Evolutionary conservation across 2,797 vertebrate species (phyloP), one percentile per base, ranked within the genome.

Genomic region (Huso huso): DNA sequence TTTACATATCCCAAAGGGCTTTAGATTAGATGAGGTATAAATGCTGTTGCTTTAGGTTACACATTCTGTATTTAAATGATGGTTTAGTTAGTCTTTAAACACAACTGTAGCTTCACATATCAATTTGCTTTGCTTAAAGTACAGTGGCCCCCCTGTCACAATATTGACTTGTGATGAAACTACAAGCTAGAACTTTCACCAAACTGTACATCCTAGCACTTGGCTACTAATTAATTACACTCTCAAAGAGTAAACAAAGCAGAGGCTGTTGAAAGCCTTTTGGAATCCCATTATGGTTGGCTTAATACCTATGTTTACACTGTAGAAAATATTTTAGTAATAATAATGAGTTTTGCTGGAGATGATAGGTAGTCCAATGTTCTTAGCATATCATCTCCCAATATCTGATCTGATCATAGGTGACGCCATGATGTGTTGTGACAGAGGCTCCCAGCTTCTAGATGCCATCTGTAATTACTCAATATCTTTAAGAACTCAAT

Each of bases 201-300:
- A 51, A 52, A 65, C n/a, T 23, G 64, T 23, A 15, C 13, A 55
- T 65, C 51, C 51, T 23, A 23, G 11, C 52, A 37, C 11, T 37
- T 65, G 64, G 64, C 64, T 53, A 53, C 64, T 65, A 53, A 55
- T 65, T 53, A 65, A 65, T 65, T 49, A 10, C 18, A 52, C 10
- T 11, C n/a, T 52, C 11, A 49, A 51, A 52, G 51, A 53, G 59
- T 37, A 67, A 67, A 62, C 66, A 62, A 9, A 67, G 49, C 15
- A 12, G 5, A 58, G 37, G 12, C 18, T 53, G 51, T 51, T 37
- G 8, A 57, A 65, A 37, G 5, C 7, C 11, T 66, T 59, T 52
- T 48, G 18, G 53, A 66, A 49, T 59, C 12, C 57, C 18, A n/a
- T 66, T 59, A 58, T 18, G 15, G 11, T 48, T 7, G 23, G 55